Evolutionary conservation across 2,113 vertebrate genomes (phyloP).

Genomic region (Sceloporus undulatus): DNA sequence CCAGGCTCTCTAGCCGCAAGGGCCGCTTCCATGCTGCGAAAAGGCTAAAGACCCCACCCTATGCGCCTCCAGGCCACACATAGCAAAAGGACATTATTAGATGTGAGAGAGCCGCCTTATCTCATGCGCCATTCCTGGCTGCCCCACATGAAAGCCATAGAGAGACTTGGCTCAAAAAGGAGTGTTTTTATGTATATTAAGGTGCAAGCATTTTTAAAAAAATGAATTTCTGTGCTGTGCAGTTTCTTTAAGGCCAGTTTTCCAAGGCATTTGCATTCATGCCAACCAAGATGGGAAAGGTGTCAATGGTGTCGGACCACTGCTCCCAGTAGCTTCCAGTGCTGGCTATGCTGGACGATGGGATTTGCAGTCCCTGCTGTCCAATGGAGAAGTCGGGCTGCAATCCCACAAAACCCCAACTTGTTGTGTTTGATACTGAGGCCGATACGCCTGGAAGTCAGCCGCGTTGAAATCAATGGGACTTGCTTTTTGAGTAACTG

Average conservation of each 20-base stretch:
- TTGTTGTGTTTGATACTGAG: background rate
- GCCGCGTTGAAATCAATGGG: slow-evolving; percentile 24
- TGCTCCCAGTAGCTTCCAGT: no score
- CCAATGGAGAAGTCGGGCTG: background rate
- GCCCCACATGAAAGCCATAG: background rate
- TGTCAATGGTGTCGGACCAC: background rate
- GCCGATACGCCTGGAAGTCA: background rate
- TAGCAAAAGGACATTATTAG: background rate
- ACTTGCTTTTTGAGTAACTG: slow-evolving; percentile 7
- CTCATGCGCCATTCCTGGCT: background rate
- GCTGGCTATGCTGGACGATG: no score
- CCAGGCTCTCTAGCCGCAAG: no score
- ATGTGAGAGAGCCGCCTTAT: background rate
- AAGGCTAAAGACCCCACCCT: background rate
- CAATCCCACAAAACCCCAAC: background rate
- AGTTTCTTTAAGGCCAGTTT: background rate
- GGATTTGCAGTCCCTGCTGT: no score
- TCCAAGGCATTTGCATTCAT: background rate
- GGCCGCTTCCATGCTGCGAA: background rate
- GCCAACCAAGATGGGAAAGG: background rate
- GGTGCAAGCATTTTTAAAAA: background rate
- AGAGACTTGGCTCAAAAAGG: no score
- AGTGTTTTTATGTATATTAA: no score
- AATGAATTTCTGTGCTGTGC: background rate
- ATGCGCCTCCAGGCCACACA: background rate